Evolutionary conservation across 1,140 invertebrate genomes (phyloP).

Genomic region (Lerema accius): DNA sequence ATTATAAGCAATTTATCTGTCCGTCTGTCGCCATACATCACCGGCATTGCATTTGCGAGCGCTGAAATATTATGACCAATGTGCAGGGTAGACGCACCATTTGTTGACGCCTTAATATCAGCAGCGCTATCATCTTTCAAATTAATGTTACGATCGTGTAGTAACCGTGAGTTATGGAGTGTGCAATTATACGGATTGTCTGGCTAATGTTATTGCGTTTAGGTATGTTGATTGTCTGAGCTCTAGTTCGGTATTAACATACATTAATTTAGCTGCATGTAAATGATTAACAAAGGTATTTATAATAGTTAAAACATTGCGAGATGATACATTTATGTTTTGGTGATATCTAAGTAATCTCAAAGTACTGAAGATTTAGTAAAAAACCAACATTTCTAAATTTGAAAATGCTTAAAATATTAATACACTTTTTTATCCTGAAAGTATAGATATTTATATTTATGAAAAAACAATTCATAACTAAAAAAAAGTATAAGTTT

Average conservation of each 20-base stretch:
- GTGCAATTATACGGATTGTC: constrained; percentile 32
- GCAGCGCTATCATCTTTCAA: constrained; percentile 40
- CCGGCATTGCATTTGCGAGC: constrained; percentile 58
- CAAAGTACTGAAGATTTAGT: no score
- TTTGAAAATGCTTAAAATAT: no score
- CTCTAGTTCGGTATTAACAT: not conserved
- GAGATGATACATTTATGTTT: no score
- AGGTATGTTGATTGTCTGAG: not conserved
- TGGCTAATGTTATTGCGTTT: constrained; percentile 20
- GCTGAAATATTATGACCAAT: constrained; percentile 72
- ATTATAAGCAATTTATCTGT: constrained; percentile 80
- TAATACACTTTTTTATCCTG: no score
- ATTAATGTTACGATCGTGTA: constrained; percentile 39
- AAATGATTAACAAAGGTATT: no score
- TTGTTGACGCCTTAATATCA: constrained; percentile 54
- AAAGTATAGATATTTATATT: no score
- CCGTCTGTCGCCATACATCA: constrained; percentile 77
- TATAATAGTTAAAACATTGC: no score
- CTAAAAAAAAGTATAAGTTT: no score
- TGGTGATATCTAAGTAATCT: no score
- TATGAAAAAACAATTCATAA: no score
- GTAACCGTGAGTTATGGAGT: constrained; percentile 37
- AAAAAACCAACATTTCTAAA: no score
- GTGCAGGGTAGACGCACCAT: constrained; percentile 45
- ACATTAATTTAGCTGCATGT: not conserved